Conservation (phyloP, 2,113 vertebrate genomes). For the Jaculus jaculus region DNA sequence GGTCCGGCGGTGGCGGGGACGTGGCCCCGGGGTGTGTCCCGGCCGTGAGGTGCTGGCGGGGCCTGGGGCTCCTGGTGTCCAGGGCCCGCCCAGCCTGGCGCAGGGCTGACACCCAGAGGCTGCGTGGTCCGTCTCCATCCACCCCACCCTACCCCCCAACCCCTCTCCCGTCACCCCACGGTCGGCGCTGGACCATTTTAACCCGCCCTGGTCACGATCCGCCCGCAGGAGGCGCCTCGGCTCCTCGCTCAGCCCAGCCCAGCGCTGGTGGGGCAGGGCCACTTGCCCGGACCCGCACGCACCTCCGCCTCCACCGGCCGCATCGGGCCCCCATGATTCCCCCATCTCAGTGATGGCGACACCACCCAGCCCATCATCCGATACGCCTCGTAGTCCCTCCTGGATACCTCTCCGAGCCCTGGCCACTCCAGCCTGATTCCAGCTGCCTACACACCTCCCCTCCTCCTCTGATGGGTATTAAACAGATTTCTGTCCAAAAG, state of each 20-base stretch:
- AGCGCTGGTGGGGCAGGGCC: neutral
- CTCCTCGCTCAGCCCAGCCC: neutral
- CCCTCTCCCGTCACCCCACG: neutral
- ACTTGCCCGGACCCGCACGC: conserved; percentile 12
- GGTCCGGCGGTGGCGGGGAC: neutral
- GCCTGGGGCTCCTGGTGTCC: neutral
- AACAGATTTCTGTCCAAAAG: neutral
- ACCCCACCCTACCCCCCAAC: neutral
- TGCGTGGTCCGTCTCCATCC: accelerated
- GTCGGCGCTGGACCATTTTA: neutral
- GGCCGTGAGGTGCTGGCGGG: neutral
- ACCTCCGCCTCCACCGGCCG: neutral
- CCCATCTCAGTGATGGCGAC: neutral
- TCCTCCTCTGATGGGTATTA: neutral
- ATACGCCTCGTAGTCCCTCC: neutral
- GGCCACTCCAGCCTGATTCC: neutral
- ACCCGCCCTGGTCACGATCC: neutral
- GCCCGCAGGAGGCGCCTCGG: conserved; percentile 20
- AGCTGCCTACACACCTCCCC: neutral
- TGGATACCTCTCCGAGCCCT: neutral
- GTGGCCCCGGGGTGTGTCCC: neutral
- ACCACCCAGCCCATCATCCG: neutral
- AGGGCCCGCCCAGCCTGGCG: neutral
- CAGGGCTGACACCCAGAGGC: neutral
- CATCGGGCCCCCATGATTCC: neutral